Conservation (phyloP, 2,113 vertebrate species). For the Calonectris borealis region DNA sequence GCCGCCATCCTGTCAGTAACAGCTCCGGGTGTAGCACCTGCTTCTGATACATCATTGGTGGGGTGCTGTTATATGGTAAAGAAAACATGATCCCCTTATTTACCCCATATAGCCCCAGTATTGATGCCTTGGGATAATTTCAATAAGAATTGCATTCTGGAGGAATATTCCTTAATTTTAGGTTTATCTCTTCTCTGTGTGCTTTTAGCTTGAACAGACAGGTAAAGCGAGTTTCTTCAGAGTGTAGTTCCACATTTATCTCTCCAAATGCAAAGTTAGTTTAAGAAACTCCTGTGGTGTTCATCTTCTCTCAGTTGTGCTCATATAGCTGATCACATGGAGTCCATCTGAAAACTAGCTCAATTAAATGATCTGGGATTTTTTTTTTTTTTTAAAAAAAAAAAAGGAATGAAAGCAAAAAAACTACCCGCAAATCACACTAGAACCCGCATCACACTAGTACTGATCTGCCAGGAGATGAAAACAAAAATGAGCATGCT, state of each 20-base stretch:
- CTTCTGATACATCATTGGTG: neutral
- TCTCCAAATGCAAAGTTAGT: neutral
- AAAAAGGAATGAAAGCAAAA: neutral
- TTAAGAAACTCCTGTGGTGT: neutral
- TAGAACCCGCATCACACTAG: too few relatives aligned
- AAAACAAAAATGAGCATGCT: neutral
- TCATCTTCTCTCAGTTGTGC: neutral
- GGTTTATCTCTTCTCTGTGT: fast-evolving
- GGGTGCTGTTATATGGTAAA: neutral
- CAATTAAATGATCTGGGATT: neutral
- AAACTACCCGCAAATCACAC: neutral
- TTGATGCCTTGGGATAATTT: neutral
- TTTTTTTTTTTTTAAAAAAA: too few relatives aligned
- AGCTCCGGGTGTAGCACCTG: neutral
- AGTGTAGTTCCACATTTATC: neutral
- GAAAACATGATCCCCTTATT: neutral
- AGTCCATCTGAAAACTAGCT: neutral
- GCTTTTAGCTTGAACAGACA: neutral
- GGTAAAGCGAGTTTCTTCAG: neutral
- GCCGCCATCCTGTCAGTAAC: neutral
- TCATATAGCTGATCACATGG: neutral
- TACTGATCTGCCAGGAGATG: neutral
- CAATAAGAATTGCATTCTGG: neutral
- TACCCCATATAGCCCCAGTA: neutral
- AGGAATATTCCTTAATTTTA: neutral